Evolutionary conservation across 2,888 invertebrate genomes (phyloP), one percentile per base, ranked within the genome.

Genomic region (Terebella lapidaria): DNA sequence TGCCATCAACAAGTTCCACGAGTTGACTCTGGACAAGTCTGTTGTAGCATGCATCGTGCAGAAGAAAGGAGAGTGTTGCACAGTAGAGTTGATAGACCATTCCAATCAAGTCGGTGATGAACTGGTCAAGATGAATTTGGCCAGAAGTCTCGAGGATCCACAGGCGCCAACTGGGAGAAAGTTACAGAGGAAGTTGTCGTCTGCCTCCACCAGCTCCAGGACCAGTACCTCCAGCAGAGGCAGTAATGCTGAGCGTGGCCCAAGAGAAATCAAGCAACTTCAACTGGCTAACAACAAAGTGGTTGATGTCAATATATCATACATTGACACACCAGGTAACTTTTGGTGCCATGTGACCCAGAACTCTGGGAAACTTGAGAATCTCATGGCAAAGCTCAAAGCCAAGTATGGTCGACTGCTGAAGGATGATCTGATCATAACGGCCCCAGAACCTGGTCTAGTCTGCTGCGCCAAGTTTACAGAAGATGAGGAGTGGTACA

Each of bases 21-120:
- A 78, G 56, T 84, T 82, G 20, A 35, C 55, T 72, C 77, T 82
- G 58, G 46, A 49, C 3, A 29, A 29, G 22, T 75, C 71, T 35
- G 72, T 80, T 3, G 49, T 58, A n/a, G 59, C 27, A 10, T 24
- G 22, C 15, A 58, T 54, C 25, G 26, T 51, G 2, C 30, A 54
- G n/a, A 30, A 30, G 28, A 22, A 42, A 5, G 60, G 20, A 24
- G 60, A 27, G 15, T 26, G 22, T 22, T 54, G 42, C 42, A 26
- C 20, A 20, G 54, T 58, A 2, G 54, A 53, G 27, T 26, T 58
- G 27, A 45, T 24, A 26, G n/a, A 22, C 5, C 20, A 51, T 22
- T 22, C 20, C 20, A n/a, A 24, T 3, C 57, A 20, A n/a, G 27
- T 57, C 22, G 24, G 30, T 22, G 57, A 57, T n/a, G 49, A 51